Percentiles rank a stretch among this genome's conserved stretches.
Evolutionary conservation across 1,140 invertebrate genomes (phyloP).

Genomic region (Danaus melanippus): DNA sequence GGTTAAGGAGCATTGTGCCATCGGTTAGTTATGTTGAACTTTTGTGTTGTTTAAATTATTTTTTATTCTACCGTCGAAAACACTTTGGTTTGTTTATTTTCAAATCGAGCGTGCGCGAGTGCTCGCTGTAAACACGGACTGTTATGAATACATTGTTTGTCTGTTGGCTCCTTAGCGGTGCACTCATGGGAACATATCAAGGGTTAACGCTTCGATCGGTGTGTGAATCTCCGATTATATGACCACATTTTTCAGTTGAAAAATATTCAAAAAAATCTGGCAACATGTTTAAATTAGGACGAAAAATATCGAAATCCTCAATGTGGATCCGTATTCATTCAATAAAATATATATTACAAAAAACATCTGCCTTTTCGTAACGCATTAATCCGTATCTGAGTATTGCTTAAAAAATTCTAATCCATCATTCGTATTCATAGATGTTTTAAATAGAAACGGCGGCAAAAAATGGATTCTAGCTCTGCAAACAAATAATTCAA

Average conservation of each 20-base stretch:
- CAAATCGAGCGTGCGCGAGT: conserved; percentile 50
- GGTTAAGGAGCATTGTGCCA: conserved; percentile 19
- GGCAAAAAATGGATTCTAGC: no score
- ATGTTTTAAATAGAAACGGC: conserved; percentile 7
- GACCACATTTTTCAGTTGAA: conserved; percentile 10
- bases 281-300: no score
- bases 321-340: conserved; percentile 6
- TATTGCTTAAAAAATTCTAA: conserved; percentile 20
- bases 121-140: conserved; percentile 40
- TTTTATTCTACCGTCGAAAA: conserved; percentile 36
- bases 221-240: conserved; percentile 10
- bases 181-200: conserved; percentile 29
- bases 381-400: conserved; percentile 27
- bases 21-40: conserved; percentile 27
- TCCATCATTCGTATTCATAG: conserved; percentile 27
- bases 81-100: conserved; percentile 57
- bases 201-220: conserved; percentile 31
- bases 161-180: conserved; percentile 33
- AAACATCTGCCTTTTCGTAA: conserved; percentile 30
- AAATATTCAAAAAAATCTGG: no score
- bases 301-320: neutral
- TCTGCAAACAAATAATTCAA: no score
- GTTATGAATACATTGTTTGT: conserved; percentile 38
- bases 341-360: conserved; percentile 18
- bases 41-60: conserved; percentile 41